Percentiles rank a stretch among this genome's conserved stretches.
Evolutionary conservation across 2,797 vertebrate genomes (phyloP).

Genomic region (Acipenser oxyrinchus): DNA sequence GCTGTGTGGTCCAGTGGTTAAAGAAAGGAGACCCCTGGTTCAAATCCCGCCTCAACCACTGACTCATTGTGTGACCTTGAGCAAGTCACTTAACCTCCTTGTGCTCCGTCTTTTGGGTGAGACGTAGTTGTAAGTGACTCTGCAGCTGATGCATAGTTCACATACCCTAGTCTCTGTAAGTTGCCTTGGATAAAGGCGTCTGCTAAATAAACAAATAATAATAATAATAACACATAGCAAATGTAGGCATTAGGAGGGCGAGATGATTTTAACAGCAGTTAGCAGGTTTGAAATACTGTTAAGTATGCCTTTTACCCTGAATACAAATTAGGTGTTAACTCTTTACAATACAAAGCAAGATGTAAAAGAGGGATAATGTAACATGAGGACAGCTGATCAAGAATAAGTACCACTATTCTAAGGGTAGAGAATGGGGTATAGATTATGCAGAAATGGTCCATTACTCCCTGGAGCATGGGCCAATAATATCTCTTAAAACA

Average conservation of each 20-base stretch:
- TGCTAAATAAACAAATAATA: too few species aligned
- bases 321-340: conserved; percentile 48
- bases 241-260: not conserved
- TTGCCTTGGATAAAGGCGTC: too few species aligned
- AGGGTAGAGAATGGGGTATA: conserved; percentile 49
- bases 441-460: conserved; percentile 48
- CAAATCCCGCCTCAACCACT: too few species aligned
- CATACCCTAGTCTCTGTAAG: too few species aligned
- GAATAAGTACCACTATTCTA: conserved; percentile 52
- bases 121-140: too few species aligned
- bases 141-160: too few species aligned
- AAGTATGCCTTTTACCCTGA: conserved; percentile 20
- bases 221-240: too few species aligned
- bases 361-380: not conserved
- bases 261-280: not conserved
- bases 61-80: too few species aligned
- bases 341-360: conserved; percentile 57
- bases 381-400: conserved; percentile 46
- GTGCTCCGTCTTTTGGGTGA: too few species aligned
- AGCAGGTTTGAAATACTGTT: conserved; percentile 3
- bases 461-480: conserved; percentile 33
- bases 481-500: conserved; percentile 28
- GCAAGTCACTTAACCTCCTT: too few species aligned
- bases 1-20: too few species aligned
- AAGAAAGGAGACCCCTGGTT: too few species aligned